phyloP scores from a whole-genome alignment of 2,797 vertebrate genomes.

The Oreochromis grahami region DNA sequence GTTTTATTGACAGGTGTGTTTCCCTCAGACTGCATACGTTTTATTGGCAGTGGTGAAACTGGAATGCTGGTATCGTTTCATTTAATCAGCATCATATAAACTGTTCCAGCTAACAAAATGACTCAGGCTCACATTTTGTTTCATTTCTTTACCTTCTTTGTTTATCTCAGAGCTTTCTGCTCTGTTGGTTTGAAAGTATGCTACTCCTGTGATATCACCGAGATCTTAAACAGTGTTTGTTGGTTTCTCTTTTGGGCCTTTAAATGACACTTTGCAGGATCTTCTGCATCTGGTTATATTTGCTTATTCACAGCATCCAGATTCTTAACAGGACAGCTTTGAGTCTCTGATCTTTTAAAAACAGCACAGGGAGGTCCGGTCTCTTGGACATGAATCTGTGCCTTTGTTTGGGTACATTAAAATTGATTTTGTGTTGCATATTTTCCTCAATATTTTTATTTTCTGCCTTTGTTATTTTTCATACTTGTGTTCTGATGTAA shows the following conservation, averaged over 20 bases:
- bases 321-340: not conserved
- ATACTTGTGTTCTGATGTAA: not conserved
- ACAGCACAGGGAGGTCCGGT: not conserved
- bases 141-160: not conserved
- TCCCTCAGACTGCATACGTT: not conserved
- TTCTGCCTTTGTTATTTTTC: not conserved
- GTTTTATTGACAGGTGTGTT: not conserved
- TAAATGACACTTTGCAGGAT: not conserved
- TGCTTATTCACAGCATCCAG: not conserved
- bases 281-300: not conserved
- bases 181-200: not conserved
- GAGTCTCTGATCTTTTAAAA: not conserved
- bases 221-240: not conserved
- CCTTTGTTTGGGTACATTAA: not conserved
- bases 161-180: not conserved
- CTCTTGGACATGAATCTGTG: not conserved
- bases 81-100: not conserved
- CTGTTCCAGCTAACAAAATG: not conserved
- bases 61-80: fast-evolving
- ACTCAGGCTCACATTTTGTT: not conserved
- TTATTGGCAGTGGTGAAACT: not conserved
- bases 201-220: not conserved
- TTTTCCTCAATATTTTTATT: not conserved
- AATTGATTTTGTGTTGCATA: fast-evolving
- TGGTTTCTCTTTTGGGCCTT: not conserved